Percentiles rank a stretch among this genome's conserved stretches.
Evolutionary conservation across 2,888 invertebrate species (phyloP).

Genomic region (Caenorhabditis macrosperma): DNA sequence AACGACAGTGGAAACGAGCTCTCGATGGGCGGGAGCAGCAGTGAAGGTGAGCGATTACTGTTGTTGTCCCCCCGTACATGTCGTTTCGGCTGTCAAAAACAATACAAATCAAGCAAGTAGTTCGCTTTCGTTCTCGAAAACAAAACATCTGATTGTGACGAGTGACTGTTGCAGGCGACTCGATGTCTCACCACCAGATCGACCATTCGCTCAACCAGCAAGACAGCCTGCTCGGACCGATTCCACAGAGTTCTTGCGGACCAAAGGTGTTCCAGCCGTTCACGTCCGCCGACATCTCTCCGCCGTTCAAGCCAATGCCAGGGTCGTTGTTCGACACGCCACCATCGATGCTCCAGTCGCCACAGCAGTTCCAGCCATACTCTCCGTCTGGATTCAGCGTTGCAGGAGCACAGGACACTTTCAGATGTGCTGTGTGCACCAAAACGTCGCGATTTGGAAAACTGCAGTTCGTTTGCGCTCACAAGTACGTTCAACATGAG

Average conservation of each 20-base stretch:
- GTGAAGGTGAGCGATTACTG: constrained; percentile 40
- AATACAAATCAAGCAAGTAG: constrained; percentile 2
- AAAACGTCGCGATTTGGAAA: constrained; percentile 11
- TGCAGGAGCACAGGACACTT: constrained; percentile 1
- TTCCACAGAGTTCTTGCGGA: neutral
- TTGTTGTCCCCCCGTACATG: neutral
- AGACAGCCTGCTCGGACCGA: constrained; percentile 34
- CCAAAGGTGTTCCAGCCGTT: constrained; percentile 10
- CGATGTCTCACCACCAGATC: constrained; percentile 40
- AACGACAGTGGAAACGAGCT: constrained; percentile 58
- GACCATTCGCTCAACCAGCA: constrained; percentile 42
- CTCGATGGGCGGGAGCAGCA: constrained; percentile 52
- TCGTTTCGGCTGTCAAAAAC: neutral
- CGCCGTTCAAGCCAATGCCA: neutral
- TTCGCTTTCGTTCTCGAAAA: constrained; percentile 2
- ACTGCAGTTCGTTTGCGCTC: constrained; percentile 41
- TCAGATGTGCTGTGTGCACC: constrained; percentile 28
- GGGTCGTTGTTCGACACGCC: constrained; percentile 51
- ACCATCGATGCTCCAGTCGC: constrained; percentile 39
- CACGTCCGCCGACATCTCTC: neutral
- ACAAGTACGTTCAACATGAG: constrained; percentile 28
- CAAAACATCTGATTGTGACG: neutral
- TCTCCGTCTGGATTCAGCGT: constrained; percentile 21
- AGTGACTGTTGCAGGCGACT: constrained; percentile 34
- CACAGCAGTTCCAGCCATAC: constrained; percentile 32